Conservation (phyloP, 2,113 vertebrate species). For the Microcebus ravelobensis region DNA sequence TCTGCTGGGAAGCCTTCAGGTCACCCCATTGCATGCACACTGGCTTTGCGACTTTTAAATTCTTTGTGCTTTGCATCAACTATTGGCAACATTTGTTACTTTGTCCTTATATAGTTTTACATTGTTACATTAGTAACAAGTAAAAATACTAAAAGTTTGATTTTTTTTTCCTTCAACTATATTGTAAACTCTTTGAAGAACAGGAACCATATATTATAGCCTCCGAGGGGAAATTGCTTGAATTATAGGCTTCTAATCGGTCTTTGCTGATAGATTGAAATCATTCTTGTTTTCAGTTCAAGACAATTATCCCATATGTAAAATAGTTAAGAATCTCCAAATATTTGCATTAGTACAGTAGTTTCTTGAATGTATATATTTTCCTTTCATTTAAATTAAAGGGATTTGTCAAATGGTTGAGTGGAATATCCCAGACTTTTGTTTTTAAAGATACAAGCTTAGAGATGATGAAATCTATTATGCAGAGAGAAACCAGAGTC, state of each 20-base stretch:
- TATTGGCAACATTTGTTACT: not conserved
- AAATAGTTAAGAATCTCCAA: not conserved
- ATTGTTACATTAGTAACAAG: not conserved
- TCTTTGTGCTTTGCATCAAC: not conserved
- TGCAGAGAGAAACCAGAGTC: not conserved
- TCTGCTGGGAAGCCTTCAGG: not conserved
- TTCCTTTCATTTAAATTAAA: slow-evolving; percentile 21
- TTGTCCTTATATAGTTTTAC: not conserved
- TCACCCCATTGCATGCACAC: too few relatives aligned
- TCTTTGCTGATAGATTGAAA: not conserved
- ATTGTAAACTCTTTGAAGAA: slow-evolving; percentile 5
- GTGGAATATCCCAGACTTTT: not conserved
- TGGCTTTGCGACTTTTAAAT: not conserved
- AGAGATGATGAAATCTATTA: slow-evolving; percentile 13
- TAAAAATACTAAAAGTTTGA: not conserved
- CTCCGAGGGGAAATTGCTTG: not conserved
- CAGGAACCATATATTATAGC: not conserved
- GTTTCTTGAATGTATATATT: slow-evolving; percentile 39
- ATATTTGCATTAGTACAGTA: not conserved
- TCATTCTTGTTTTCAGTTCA: slow-evolving; percentile 4
- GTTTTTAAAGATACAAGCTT: not conserved
- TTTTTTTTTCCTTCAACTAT: not conserved
- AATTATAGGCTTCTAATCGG: not conserved
- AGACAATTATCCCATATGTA: not conserved
- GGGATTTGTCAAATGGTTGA: not conserved